A percentile compares a stretch with the other conserved stretches of the same genome.
phyloP scores from a whole-genome alignment of 2,888 invertebrate genomes.

The Lithosia quadra region DNA sequence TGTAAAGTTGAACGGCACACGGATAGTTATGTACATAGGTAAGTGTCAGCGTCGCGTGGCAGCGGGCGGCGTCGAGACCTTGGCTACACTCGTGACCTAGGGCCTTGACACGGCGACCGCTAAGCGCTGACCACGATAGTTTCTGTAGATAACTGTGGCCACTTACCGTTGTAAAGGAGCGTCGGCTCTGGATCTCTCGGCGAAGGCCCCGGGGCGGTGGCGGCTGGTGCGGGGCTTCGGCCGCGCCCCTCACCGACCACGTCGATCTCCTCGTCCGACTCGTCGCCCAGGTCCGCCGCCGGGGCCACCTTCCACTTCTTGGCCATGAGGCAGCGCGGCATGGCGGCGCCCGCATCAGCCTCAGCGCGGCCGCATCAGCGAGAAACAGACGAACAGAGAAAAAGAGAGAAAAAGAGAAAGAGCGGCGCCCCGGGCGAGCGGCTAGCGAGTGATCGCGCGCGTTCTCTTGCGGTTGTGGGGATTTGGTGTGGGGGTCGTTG shows the following conservation, averaged over 20 bases:
- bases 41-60: constrained; percentile 39
- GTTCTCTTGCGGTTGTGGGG: constrained; percentile 87
- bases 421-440: constrained; percentile 86
- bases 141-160: constrained; percentile 71
- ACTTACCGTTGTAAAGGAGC: constrained; percentile 92
- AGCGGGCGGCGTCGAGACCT: constrained; percentile 33
- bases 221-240: constrained; percentile 84
- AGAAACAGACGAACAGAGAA: constrained; percentile 86
- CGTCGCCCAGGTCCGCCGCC: constrained; percentile 88
- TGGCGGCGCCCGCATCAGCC: constrained; percentile 88
- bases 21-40: constrained; percentile 23
- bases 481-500: constrained; percentile 72
- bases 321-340: constrained; percentile 98
- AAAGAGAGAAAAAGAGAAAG: constrained; percentile 85
- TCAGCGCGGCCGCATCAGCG: constrained; percentile 85
- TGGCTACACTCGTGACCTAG: constrained; percentile 38
- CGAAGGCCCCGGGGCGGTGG: constrained; percentile 90
- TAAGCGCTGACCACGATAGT: constrained; percentile 80
- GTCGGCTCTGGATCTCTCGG: constrained; percentile 90
- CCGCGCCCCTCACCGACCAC: constrained; percentile 93
- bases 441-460: constrained; percentile 83
- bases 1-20: constrained; percentile 18
- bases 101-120: constrained; percentile 80
- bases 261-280: constrained; percentile 93
- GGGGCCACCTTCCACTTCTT: constrained; percentile 96